A percentile compares a stretch with the other conserved stretches of the same genome.
These are phyloP conservation scores for Branchipolynoe longqiensis DNA, from an alignment of 2,888 invertebrate species.

Conservation along the genomic window DNA sequence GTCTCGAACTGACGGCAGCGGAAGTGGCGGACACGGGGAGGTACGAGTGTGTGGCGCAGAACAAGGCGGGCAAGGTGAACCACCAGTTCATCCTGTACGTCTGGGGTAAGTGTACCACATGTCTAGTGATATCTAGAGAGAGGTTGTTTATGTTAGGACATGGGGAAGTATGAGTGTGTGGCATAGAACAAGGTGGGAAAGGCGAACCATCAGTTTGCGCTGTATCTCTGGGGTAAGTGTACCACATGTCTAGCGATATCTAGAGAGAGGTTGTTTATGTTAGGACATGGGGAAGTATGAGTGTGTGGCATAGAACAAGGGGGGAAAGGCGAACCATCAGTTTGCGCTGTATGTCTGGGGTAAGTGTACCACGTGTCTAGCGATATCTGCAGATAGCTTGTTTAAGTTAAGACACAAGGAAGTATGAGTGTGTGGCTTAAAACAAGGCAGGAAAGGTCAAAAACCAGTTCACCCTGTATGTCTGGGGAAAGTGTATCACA, in stretches of 20 bases:
- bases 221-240: conserved; percentile 76
- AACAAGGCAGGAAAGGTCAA: conserved; percentile 79
- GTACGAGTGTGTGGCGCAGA: conserved; percentile 80
- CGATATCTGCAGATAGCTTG: too few species aligned
- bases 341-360: conserved; percentile 77
- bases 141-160: too few species aligned
- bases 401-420: conserved; percentile 77
- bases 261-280: too few species aligned
- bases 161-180: conserved; percentile 79
- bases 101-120: conserved; percentile 73
- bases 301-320: conserved; percentile 79
- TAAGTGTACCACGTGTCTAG: conserved; percentile 69
- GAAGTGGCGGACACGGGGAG: conserved; percentile 74
- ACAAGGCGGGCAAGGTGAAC: conserved; percentile 78
- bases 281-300: conserved; percentile 79
- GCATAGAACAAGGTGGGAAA: conserved; percentile 79
- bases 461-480: conserved; percentile 73
- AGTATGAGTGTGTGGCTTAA: conserved; percentile 80
- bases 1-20: conserved; percentile 74
- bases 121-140: too few species aligned
- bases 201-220: conserved; percentile 74
- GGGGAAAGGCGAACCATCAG: conserved; percentile 76
- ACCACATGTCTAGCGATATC: too few species aligned
- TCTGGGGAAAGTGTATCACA: conserved; percentile 74
- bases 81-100: conserved; percentile 75